A percentile compares a stretch with the other conserved stretches of the same genome.
Conservation (phyloP, 2,797 vertebrate genomes). For the Oreochromis mossambicus region DNA sequence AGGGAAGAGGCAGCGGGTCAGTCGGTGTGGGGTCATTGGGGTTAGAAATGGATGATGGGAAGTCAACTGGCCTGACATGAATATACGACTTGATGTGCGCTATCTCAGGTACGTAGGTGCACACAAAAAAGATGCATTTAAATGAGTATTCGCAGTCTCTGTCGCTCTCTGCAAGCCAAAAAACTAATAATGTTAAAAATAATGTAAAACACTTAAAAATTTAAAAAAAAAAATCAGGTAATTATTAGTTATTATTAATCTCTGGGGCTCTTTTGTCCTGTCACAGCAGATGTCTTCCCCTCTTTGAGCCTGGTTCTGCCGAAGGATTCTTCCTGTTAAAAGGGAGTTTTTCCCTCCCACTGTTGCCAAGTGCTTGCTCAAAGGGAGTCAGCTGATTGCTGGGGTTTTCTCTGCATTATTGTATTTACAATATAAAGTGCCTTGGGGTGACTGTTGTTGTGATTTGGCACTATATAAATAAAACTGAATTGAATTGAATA, state of each 20-base stretch:
- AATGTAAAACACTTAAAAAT: neutral
- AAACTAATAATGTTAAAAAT: neutral
- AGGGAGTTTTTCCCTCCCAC: neutral
- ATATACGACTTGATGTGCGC: neutral
- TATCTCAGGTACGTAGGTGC: accelerated
- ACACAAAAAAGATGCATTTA: neutral
- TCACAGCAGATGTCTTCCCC: neutral
- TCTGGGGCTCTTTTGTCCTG: neutral
- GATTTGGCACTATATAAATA: neutral
- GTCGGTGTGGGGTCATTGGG: neutral
- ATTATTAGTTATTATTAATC: neutral
- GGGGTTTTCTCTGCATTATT: neutral
- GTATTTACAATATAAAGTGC: neutral
- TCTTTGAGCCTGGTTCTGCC: neutral
- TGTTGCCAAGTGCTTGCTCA: neutral
- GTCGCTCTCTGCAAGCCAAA: accelerated
- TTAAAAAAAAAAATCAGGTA: neutral
- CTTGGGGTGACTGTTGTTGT: neutral
- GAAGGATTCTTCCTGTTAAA: neutral
- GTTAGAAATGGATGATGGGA: neutral
- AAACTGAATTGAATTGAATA: neutral
- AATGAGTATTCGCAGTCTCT: neutral
- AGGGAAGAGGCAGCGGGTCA: neutral
- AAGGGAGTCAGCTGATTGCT: neutral
- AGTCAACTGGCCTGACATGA: neutral